phyloP scores from a whole-genome alignment of 2,797 vertebrate species.

The Semaprochilodus insignis region DNA sequence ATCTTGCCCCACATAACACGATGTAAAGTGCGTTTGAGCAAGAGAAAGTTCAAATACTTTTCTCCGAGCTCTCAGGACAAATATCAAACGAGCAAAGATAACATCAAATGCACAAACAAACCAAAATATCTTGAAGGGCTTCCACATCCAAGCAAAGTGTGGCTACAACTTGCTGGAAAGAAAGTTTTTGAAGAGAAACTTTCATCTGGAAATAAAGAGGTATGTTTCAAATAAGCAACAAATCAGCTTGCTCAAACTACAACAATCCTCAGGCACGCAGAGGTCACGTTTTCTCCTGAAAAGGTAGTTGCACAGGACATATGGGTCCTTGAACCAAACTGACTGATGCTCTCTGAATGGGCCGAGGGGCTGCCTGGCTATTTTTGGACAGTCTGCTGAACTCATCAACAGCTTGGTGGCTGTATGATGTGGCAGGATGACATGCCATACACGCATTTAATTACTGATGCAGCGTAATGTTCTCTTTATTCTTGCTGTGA shows the following conservation, averaged over 20 bases:
- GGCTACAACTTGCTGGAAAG: neutral
- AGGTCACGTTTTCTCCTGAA: neutral
- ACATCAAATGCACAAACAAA: slow-evolving; percentile 32
- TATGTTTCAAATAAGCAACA: neutral
- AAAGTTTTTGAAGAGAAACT: neutral
- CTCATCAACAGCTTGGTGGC: slow-evolving; percentile 67
- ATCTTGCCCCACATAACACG: slow-evolving; percentile 3
- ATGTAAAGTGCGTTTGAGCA: slow-evolving; percentile 28
- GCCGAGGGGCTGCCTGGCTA: slow-evolving; percentile 50
- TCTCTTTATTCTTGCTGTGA: neutral
- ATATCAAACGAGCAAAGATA: slow-evolving; percentile 42
- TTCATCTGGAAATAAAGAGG: neutral
- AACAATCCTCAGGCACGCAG: neutral
- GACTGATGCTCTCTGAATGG: neutral
- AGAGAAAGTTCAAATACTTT: slow-evolving; percentile 19
- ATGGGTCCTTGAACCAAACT: slow-evolving; percentile 34
- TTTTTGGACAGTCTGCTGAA: slow-evolving; percentile 69
- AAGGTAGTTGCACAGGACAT: neutral
- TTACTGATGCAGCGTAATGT: slow-evolving; percentile 9
- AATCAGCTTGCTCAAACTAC: slow-evolving; percentile 1
- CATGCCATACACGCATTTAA: slow-evolving; percentile 52
- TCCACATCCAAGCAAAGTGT: neutral
- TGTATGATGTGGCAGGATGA: slow-evolving; percentile 68
- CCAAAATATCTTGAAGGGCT: slow-evolving; percentile 25
- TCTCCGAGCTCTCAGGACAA: slow-evolving; percentile 7